phyloP scores from a whole-genome alignment of 2,797 vertebrate species.

The Parauchenoglanis ngamensis region DNA sequence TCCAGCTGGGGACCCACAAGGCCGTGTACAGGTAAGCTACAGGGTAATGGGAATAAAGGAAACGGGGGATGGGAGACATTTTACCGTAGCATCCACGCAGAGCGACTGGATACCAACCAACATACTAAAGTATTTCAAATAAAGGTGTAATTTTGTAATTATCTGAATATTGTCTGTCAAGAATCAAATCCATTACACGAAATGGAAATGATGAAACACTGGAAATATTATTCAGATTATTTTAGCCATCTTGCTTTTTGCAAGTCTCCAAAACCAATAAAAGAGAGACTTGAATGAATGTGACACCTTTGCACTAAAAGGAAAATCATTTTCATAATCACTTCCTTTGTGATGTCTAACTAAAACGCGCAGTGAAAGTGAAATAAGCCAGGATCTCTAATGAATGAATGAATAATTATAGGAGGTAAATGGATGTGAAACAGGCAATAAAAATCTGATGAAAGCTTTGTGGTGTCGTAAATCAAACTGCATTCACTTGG shows the following conservation, averaged over 20 bases:
- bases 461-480: slow-evolving; percentile 49
- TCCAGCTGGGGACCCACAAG: slow-evolving; percentile 47
- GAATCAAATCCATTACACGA: not conserved
- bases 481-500: slow-evolving; percentile 46
- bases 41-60: not conserved
- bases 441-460: slow-evolving; percentile 49
- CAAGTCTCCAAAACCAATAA: not conserved
- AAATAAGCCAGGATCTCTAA: slow-evolving; percentile 36
- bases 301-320: slow-evolving; percentile 11
- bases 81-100: slow-evolving; percentile 1
- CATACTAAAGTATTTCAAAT: slow-evolving; percentile 8
- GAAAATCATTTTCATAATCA: slow-evolving; percentile 29
- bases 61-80: slow-evolving; percentile 21
- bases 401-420: slow-evolving; percentile 53
- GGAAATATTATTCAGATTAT: not conserved
- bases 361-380: not conserved
- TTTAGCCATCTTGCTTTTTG: not conserved
- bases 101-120: not conserved
- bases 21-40: slow-evolving; percentile 15
- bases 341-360: not conserved
- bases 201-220: not conserved
- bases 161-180: not conserved
- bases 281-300: not conserved
- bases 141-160: not conserved
- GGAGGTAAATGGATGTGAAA: slow-evolving; percentile 37